These are phyloP conservation scores for Henricia sp. DNA, from an alignment of 53 echinoderm and acorn worm genomes.

Conservation along the genomic window DNA sequence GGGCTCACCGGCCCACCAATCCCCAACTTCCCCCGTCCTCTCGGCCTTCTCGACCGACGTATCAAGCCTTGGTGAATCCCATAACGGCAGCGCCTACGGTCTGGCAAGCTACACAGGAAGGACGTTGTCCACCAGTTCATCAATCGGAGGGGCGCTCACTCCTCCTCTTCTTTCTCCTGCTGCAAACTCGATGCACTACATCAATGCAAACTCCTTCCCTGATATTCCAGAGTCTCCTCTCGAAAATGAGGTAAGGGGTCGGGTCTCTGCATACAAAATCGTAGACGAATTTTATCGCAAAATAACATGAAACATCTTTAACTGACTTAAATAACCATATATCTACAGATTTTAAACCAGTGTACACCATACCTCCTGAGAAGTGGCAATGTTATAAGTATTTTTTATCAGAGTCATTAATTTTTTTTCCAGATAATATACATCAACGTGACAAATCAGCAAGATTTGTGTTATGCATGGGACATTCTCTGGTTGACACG, in stretches of 20 bases:
- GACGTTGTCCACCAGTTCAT: conserved; percentile 10
- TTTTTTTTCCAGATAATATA: no score
- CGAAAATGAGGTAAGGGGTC: conserved; percentile 23
- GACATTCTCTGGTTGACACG: no score
- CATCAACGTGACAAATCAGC: no score
- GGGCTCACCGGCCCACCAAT: conserved; percentile 11
- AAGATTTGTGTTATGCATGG: no score
- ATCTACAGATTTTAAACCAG: no score
- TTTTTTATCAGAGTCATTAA: no score
- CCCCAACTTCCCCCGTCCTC: conserved; percentile 14
- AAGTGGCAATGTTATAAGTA: no score
- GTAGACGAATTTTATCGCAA: no score
- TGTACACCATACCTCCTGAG: no score
- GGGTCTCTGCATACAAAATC: no score
- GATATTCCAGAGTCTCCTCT: conserved; percentile 65
- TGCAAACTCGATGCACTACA: conserved; percentile 64
- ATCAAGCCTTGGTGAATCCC: conserved; percentile 41
- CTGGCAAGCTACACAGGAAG: conserved; percentile 12
- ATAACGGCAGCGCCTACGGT: conserved; percentile 47
- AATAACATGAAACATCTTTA: no score
- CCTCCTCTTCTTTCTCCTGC: conserved; percentile 22
- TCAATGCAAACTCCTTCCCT: conserved; percentile 68
- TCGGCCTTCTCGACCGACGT: conserved; percentile 49
- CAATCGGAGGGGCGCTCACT: conserved; percentile 19
- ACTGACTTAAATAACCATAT: no score